phyloP scores from a whole-genome alignment of 2,797 vertebrate genomes.

The Halcyon smyrnensis region DNA sequence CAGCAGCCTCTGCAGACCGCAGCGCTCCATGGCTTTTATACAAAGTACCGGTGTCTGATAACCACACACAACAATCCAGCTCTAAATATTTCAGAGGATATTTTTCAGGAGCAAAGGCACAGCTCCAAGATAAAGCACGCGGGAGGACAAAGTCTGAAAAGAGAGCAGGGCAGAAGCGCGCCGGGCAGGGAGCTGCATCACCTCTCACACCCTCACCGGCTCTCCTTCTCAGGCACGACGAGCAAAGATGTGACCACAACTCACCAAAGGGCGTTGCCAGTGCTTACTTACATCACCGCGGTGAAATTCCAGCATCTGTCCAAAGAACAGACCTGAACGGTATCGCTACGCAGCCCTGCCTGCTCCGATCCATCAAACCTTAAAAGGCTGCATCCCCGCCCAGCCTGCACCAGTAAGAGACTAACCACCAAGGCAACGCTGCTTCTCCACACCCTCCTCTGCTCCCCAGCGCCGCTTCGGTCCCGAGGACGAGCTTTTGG shows the following conservation, averaged over 20 bases:
- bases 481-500: neutral
- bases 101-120: neutral
- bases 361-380: rapidly evolving
- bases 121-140: neutral
- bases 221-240: neutral
- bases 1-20: neutral
- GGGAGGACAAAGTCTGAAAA: neutral
- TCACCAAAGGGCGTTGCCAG: rapidly evolving
- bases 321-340: rapidly evolving
- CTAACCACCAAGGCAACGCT: neutral
- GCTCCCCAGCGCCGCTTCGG: neutral
- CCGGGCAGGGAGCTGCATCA: neutral
- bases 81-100: constrained; percentile 2
- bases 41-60: neutral
- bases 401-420: rapidly evolving
- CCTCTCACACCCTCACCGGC: neutral
- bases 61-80: neutral
- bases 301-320: neutral
- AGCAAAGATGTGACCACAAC: neutral
- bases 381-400: neutral
- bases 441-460: neutral
- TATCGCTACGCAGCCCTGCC: neutral
- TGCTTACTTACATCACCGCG: rapidly evolving
- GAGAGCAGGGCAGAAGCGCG: neutral
- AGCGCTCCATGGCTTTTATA: neutral